phyloP scores from a whole-genome alignment of 2,888 invertebrate species.

The Pyrocoelia pectoralis region DNA sequence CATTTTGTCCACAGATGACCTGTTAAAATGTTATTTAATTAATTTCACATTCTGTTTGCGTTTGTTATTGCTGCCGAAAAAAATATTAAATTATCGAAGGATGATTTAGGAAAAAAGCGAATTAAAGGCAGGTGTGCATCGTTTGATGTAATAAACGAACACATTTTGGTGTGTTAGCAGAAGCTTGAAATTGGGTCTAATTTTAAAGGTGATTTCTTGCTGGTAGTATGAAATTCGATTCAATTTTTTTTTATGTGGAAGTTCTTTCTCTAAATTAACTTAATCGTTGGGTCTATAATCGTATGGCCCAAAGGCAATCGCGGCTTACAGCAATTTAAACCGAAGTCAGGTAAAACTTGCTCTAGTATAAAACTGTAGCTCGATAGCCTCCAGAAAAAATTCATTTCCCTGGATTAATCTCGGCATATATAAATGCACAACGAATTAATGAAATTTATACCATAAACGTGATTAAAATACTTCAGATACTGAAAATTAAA shows the following conservation, averaged over 20 bases:
- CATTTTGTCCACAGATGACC: too few relatives aligned
- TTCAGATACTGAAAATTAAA: conserved; percentile 16
- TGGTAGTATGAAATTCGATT: conserved; percentile 55
- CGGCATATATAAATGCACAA: conserved; percentile 1
- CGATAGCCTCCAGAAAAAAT: conserved; percentile 8
- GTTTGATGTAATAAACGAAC: conserved; percentile 7
- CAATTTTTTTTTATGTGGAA: conserved; percentile 52
- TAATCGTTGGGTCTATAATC: conserved; percentile 55
- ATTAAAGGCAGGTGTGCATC: conserved; percentile 2
- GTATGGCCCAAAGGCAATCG: conserved; percentile 49
- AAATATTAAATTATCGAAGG: background rate
- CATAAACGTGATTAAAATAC: conserved; percentile 18
- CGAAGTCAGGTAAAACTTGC: conserved; percentile 38
- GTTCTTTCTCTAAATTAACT: conserved; percentile 55
- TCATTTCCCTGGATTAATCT: background rate
- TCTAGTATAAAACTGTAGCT: conserved; percentile 12
- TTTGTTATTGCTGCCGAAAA: background rate
- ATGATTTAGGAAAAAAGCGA: background rate
- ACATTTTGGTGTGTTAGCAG: conserved; percentile 23
- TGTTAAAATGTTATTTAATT: too few relatives aligned
- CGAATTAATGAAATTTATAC: conserved; percentile 21
- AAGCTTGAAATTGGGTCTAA: conserved; percentile 28
- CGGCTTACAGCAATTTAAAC: conserved; percentile 48
- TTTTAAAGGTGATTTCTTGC: conserved; percentile 37
- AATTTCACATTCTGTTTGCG: background rate